Evolutionary conservation across 2,113 vertebrate genomes (phyloP), one percentile per base, ranked within the genome.

Genomic region (Psittacara wagleri): DNA sequence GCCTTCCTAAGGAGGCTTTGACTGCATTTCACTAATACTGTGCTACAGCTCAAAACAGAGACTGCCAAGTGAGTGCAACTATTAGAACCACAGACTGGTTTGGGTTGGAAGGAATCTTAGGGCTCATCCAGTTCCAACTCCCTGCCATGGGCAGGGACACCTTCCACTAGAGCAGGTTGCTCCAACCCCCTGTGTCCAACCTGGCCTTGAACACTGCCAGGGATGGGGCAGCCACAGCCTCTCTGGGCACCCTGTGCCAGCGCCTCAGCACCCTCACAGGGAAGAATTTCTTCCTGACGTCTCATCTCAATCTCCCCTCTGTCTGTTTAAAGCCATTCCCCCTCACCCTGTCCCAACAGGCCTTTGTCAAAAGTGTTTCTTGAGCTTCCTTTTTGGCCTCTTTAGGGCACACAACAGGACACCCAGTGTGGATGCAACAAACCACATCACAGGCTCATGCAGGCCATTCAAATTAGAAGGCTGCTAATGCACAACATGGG

Each of bases 1-100:
- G 33, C 18, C 14, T 91, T 44, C 39, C 66, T 41, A 14, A 44
- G 74, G 55, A 75, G 39, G 2, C 23, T 78, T 43, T 11, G 52
- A 37, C 61, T 63, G 63, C 83, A 70, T 73, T 95, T 95, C 92
- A 91, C 87, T 74, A 66, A 61, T 89, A 87, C 3, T 91, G 83
- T 59, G 57, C 84, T 76, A 37, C 78, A 91, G 67, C 28, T 94
- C 92, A 95, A 85, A 90, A 29, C 15, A 83, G 48, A 78, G 52
- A n/a, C 59, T 63, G 75, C 15, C 59, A 54, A 89, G 52, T 13
- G 54, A 77, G 25, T 7, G 43, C 17, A 35, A 59, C 33, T 59
- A 59, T 59, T 59, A 59, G 9, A 59, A 59, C 9, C 57, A 59
- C 13, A 23, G 33, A 59, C 13, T 13, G 33, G 57, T 23, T n/a